Evolutionary conservation across 2,888 invertebrate genomes (phyloP).

Genomic region (Synanthedon formicaeformis): DNA sequence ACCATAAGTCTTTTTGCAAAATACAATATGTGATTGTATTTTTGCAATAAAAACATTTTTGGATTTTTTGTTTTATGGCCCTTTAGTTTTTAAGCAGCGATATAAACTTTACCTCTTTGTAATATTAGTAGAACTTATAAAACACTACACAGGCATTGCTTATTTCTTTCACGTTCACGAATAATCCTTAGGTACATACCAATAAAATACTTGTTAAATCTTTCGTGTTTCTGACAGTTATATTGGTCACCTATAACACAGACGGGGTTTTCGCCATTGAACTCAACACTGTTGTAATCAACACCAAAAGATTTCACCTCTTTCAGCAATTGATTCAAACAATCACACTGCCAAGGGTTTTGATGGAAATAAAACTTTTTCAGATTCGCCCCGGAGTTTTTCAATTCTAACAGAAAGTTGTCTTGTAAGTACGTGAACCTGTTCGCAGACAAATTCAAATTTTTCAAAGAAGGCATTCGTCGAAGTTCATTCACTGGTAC

Average conservation of each 20-base stretch:
- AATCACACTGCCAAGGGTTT: constrained; percentile 57
- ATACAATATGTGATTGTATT: too few relatives aligned
- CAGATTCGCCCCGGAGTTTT: constrained; percentile 34
- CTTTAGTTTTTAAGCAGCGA: too few relatives aligned
- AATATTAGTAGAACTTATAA: too few relatives aligned
- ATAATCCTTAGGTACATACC: constrained; percentile 25
- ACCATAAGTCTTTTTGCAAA: too few relatives aligned
- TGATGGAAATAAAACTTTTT: constrained; percentile 44
- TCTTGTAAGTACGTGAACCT: constrained; percentile 41
- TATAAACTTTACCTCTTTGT: too few relatives aligned
- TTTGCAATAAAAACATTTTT: too few relatives aligned
- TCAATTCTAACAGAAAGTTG: constrained; percentile 46
- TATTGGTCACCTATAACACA: constrained; percentile 37
- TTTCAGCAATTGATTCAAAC: constrained; percentile 35
- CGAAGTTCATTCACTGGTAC: constrained; percentile 39
- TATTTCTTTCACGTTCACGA: too few relatives aligned
- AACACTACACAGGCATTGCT: too few relatives aligned
- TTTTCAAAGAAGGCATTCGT: constrained; percentile 29
- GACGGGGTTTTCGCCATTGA: constrained; percentile 35
- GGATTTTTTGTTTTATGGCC: too few relatives aligned
- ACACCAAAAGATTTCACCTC: constrained; percentile 38
- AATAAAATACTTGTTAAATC: constrained; percentile 27
- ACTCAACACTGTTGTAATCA: constrained; percentile 31
- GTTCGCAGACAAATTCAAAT: constrained; percentile 42
- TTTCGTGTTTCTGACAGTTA: constrained; percentile 33